A percentile compares a stretch with the other conserved stretches of the same genome.
phyloP scores from a whole-genome alignment of 2,888 invertebrate genomes.

The Cephus runcator region DNA sequence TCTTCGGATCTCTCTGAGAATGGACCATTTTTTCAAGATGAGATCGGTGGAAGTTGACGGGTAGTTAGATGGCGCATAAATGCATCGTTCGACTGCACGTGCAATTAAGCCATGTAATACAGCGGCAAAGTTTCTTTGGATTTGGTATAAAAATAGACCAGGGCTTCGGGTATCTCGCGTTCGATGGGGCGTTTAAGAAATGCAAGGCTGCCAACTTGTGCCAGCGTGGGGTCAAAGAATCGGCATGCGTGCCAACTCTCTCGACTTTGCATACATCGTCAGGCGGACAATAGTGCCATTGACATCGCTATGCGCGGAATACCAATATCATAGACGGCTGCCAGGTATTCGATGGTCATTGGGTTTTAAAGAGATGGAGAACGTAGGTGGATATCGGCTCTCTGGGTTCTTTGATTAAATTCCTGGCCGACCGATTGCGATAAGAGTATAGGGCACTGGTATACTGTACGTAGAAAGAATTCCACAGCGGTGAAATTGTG shows the following conservation, averaged over 20 bases:
- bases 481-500: not conserved
- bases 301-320: conserved; percentile 19
- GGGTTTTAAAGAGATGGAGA: conserved; percentile 18
- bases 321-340: conserved; percentile 24
- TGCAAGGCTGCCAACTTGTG: not conserved
- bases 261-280: conserved; percentile 20
- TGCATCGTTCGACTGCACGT: not conserved
- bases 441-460: not conserved
- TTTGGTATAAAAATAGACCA: not conserved
- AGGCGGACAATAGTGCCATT: conserved; percentile 12
- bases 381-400: not conserved
- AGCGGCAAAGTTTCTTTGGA: not conserved
- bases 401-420: not conserved
- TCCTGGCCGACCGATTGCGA: not conserved
- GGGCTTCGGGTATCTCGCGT: not conserved
- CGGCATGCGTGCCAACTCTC: conserved; percentile 31
- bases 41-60: not conserved
- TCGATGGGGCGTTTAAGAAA: conserved; percentile 13
- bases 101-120: not conserved
- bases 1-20: not conserved
- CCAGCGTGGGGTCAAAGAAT: conserved; percentile 30
- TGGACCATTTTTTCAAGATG: not conserved
- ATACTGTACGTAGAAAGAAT: not conserved
- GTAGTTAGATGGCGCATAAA: not conserved
- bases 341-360: conserved; percentile 25